These are phyloP conservation scores for Notospermus geniculatus DNA, from an alignment of 1,140 invertebrate species.

Conservation along the genomic window DNA sequence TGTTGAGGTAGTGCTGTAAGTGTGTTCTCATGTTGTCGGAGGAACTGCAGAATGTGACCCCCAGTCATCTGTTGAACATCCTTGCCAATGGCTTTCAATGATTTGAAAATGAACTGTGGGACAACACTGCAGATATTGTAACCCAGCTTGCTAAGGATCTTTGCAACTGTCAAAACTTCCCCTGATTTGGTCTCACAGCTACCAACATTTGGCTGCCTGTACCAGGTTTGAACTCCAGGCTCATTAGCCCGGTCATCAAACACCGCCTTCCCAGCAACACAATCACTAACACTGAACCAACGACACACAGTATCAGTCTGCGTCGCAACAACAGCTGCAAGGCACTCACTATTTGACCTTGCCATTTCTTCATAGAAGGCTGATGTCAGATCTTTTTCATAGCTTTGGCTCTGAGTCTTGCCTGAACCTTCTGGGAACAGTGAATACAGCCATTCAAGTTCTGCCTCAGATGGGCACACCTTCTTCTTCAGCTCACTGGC, in stretches of 20 bases:
- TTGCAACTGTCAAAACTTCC: background rate
- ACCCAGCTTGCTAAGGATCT: background rate
- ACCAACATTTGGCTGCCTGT: background rate
- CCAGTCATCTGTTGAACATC: too few species aligned
- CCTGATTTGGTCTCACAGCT: background rate
- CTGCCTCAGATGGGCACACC: background rate
- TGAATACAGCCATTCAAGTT: constrained; percentile 11
- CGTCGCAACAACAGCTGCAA: background rate
- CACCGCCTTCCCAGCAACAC: background rate
- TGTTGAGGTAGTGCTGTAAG: too few species aligned
- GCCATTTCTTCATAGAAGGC: constrained; percentile 15
- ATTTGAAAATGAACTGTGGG: too few species aligned
- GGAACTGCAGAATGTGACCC: too few species aligned
- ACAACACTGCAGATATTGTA: background rate
- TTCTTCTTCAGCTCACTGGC: background rate
- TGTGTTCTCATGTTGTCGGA: too few species aligned
- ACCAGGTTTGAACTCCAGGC: background rate
- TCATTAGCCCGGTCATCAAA: constrained; percentile 1
- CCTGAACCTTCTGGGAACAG: constrained; percentile 21
- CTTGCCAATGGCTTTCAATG: too few species aligned
- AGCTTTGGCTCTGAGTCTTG: background rate
- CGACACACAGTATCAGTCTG: background rate
- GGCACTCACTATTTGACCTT: constrained; percentile 4
- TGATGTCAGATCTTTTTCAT: background rate
- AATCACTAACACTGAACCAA: background rate